Evolutionary conservation across 1,140 invertebrate species (phyloP).

Genomic region (Cydia amplana): DNA sequence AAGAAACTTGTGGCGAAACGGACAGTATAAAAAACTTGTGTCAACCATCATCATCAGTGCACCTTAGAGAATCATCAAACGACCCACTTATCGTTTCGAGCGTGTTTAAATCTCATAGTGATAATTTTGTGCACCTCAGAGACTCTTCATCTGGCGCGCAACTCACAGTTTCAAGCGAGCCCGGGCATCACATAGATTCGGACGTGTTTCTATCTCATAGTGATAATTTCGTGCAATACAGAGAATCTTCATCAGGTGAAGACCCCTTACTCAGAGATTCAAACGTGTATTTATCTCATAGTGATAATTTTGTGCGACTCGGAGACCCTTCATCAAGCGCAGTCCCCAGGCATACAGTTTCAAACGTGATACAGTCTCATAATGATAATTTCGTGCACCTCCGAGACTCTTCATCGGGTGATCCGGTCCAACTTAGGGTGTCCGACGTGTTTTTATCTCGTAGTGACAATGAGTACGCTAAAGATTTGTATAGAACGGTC

Average conservation of each 20-base stretch:
- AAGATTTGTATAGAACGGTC: slow-evolving; percentile 12
- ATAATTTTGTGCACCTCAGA: background rate
- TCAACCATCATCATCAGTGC: background rate
- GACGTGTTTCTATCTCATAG: background rate
- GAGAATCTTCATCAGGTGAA: too few species aligned
- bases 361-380: background rate
- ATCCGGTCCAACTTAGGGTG: background rate
- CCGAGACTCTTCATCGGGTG: background rate
- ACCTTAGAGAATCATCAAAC: background rate
- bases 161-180: too few species aligned
- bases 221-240: too few species aligned
- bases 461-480: slow-evolving; percentile 14
- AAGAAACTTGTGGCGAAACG: background rate
- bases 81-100: background rate
- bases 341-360: too few species aligned
- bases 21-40: background rate
- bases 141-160: background rate
- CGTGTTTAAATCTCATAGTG: background rate
- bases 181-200: too few species aligned
- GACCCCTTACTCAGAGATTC: too few species aligned
- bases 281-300: too few species aligned
- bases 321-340: background rate
- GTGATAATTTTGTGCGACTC: background rate
- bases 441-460: slow-evolving; percentile 20
- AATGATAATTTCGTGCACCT: background rate